Evolutionary conservation across 2,113 vertebrate genomes (phyloP), one percentile per base, ranked within the genome.

Genomic region (Zosterops japonicus): DNA sequence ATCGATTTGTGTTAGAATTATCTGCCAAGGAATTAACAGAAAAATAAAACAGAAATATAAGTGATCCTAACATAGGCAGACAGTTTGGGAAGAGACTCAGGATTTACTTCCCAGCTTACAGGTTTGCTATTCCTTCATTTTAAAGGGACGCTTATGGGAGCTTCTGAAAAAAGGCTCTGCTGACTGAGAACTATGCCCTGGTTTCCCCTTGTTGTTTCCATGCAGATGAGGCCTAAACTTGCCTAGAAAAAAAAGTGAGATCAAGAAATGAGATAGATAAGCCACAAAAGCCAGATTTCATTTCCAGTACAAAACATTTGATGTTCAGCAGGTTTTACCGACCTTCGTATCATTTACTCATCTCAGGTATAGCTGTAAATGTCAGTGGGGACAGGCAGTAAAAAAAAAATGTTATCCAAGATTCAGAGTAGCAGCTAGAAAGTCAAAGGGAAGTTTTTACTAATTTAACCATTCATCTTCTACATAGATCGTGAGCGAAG

Each of bases 251-350:
- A 64, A 63, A 27, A 36, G 18, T 47, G 41, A 61, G 67, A 57
- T 83, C 49, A 81, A 90, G 88, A 93, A 90, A 90, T 74, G 50
- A 93, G 75, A 41, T 50, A 82, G 44, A 87, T 39, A 70, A 90
- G 55, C 42, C 7, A 0, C 74, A 79, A 61, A 90, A 90, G 31
- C 15, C 1, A 0, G 21, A 70, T 94, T 90, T 92, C 61, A 60
- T 78, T 95, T 97, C 89, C 60, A 74, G 72, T 68, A 78, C 24
- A 59, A 78, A 91, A 63, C 3, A 1, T 71, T 71, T 78, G 60
- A 87, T 9, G 3, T 90, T 91, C 60, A 55, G 44, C 39, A 88
- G 31, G 29, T 89, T 91, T 94, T 85, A 64, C 20, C 12, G 64
- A 6, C 25, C 25, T 94, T 75, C 0, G 0, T 49, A 63, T 14